Conservation (phyloP, 2,113 vertebrate genomes). For the Thamnophis sirtalis region DNA sequence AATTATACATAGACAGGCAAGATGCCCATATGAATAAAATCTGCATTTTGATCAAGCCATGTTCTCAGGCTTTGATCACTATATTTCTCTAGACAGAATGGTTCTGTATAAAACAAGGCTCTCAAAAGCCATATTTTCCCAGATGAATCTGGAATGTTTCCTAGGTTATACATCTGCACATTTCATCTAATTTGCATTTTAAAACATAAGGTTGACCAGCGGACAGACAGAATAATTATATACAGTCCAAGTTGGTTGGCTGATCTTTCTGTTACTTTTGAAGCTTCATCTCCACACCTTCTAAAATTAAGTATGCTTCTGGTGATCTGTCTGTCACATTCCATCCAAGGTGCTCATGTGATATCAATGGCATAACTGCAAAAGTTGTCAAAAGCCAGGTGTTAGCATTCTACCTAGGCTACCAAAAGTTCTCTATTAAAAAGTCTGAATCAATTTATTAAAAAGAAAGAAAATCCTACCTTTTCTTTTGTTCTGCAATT, state of each 20-base stretch:
- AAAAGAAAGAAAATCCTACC: neutral
- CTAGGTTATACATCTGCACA: conserved; percentile 67
- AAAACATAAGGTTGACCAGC: conserved; percentile 66
- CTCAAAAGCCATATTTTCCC: conserved; percentile 63
- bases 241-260: conserved; percentile 66
- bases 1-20: conserved; percentile 24
- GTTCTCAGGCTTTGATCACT: conserved; percentile 29
- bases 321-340: conserved; percentile 55
- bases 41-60: conserved; percentile 49
- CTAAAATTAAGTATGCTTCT: conserved; percentile 63
- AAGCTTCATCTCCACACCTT: conserved; percentile 61
- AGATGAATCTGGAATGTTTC: conserved; percentile 64
- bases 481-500: conserved; percentile 4
- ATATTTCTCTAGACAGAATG: conserved; percentile 55
- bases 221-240: conserved; percentile 65
- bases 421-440: conserved; percentile 16
- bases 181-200: conserved; percentile 65
- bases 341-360: conserved; percentile 43
- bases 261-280: conserved; percentile 66
- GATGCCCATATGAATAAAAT: conserved; percentile 44
- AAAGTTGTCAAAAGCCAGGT: conserved; percentile 43
- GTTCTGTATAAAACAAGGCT: conserved; percentile 39
- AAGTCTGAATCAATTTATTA: neutral
- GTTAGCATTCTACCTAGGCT: conserved; percentile 31
- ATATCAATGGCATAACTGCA: conserved; percentile 18